Conservation (phyloP, 2,888 invertebrate genomes). For the Pyrrhia umbra region DNA sequence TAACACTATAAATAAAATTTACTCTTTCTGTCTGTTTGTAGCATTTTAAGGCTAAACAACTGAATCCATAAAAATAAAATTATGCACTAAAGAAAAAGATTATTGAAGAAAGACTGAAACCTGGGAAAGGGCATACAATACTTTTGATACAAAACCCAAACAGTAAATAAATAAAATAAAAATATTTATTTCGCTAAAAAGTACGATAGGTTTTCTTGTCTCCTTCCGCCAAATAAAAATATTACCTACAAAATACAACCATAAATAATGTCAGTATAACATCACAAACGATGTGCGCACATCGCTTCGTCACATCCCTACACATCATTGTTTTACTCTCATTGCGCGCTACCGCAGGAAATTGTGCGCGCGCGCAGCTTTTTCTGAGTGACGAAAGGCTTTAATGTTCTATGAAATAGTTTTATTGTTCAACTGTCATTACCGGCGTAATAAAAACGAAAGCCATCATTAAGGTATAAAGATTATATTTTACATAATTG, state of each 20-base stretch:
- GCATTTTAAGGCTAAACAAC: no score
- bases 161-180: no score
- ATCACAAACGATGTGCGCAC: background rate
- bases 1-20: no score
- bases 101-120: no score
- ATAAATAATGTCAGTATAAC: background rate
- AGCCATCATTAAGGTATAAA: conserved; percentile 54
- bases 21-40: no score
- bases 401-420: conserved; percentile 63
- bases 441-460: conserved; percentile 61
- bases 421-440: conserved; percentile 63
- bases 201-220: background rate
- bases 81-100: no score
- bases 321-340: conserved; percentile 53
- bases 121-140: no score
- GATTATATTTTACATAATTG: conserved; percentile 52
- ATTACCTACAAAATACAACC: background rate
- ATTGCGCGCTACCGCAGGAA: conserved; percentile 63
- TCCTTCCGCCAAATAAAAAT: no score
- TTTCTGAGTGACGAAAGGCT: conserved; percentile 62
- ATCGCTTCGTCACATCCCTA: conserved; percentile 43
- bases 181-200: no score
- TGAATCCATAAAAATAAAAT: no score
- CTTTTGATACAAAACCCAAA: no score
- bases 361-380: conserved; percentile 56